Percentiles rank a stretch among this genome's conserved stretches.
Evolutionary conservation across 2,797 vertebrate species (phyloP).

Genomic region (Lophotriccus pileatus): DNA sequence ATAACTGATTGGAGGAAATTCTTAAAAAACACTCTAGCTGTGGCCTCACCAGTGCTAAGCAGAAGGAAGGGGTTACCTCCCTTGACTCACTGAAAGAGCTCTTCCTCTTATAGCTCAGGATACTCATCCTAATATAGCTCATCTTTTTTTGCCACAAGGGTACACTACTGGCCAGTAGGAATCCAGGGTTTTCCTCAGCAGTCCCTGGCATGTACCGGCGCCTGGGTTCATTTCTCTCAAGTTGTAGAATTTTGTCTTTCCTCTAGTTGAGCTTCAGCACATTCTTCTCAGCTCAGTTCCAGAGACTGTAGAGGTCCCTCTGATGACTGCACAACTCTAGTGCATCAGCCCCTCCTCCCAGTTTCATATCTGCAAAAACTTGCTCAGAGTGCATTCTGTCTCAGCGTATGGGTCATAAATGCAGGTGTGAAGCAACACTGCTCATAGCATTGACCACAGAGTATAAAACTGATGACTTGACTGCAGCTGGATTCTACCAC

Average conservation of each 20-base stretch:
- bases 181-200: not conserved
- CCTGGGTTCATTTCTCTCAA: not conserved
- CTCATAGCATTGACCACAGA: not conserved
- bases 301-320: not conserved
- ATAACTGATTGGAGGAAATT: not conserved
- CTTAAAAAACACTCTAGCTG: not conserved
- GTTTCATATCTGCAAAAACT: not conserved
- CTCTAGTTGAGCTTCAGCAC: not conserved
- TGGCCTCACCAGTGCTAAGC: fast-evolving
- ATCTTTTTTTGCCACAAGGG: not conserved
- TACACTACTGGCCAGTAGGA: not conserved
- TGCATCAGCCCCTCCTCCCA: not conserved
- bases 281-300: not conserved
- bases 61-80: not conserved
- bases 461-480: not conserved
- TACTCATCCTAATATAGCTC: not conserved
- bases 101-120: not conserved
- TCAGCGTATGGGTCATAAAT: not conserved
- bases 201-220: not conserved
- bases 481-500: not conserved
- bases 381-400: not conserved
- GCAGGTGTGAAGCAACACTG: not conserved
- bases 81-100: not conserved
- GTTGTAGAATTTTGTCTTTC: not conserved
- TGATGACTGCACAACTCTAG: not conserved